Evolutionary conservation across 2,797 vertebrate genomes (phyloP).

Genomic region (Coendou prehensilis): DNA sequence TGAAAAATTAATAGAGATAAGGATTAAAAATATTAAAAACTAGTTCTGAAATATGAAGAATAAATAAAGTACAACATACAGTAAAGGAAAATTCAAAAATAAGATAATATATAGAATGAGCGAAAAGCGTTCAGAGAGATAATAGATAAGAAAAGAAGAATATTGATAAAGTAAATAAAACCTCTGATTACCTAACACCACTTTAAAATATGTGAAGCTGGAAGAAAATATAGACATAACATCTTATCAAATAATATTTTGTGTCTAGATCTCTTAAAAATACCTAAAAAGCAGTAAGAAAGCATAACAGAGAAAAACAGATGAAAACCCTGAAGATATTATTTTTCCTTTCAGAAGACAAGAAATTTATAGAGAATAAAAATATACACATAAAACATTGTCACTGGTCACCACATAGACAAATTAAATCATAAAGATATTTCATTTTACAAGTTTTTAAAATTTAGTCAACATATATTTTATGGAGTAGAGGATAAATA

Average conservation of each 20-base stretch:
- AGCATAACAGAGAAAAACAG: background rate
- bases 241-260: background rate
- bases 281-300: background rate
- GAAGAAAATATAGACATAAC: background rate
- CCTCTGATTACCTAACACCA: background rate
- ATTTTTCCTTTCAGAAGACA: background rate
- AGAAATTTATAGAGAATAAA: slow-evolving; percentile 27
- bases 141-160: slow-evolving; percentile 1
- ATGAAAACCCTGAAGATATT: background rate
- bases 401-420: slow-evolving; percentile 21
- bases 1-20: background rate
- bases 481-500: background rate
- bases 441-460: slow-evolving; percentile 51
- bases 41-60: background rate
- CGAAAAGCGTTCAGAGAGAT: background rate
- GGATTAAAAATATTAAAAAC: background rate
- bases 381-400: background rate
- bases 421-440: slow-evolving; percentile 50
- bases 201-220: background rate
- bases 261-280: background rate
- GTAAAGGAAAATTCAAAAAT: background rate
- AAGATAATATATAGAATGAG: background rate
- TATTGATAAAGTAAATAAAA: background rate
- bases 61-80: background rate
- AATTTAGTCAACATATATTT: slow-evolving; percentile 51